A percentile compares a stretch with the other conserved stretches of the same genome.
These are phyloP conservation scores for Hypomecis punctinalis DNA, from an alignment of 2,888 invertebrate genomes.

Conservation along the genomic window DNA sequence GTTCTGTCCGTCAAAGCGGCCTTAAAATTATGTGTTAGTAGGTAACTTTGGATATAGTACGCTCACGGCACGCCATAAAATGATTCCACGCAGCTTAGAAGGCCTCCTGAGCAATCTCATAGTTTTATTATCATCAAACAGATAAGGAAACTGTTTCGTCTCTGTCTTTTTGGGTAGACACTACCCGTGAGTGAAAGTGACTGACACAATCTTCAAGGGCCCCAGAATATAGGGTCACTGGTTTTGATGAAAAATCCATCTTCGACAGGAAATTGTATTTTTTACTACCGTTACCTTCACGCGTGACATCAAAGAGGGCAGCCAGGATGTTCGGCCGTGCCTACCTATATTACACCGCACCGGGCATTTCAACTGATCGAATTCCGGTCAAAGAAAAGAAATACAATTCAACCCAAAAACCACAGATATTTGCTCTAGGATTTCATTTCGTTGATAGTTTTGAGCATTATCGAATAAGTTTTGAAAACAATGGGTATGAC, in stretches of 20 bases:
- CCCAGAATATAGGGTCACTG: too few relatives aligned
- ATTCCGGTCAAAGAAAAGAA: slow-evolving; percentile 54
- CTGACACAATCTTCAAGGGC: too few relatives aligned
- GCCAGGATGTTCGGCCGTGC: slow-evolving; percentile 45
- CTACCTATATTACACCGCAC: slow-evolving; percentile 55
- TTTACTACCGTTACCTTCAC: slow-evolving; percentile 49
- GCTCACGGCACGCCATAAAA: too few relatives aligned
- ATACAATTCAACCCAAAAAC: slow-evolving; percentile 49
- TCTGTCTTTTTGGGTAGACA: too few relatives aligned
- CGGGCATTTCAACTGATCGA: slow-evolving; percentile 61
- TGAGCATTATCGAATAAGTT: too few relatives aligned
- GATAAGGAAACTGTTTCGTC: not conserved
- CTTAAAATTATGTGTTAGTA: too few relatives aligned
- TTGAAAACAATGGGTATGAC: too few relatives aligned
- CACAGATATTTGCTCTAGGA: slow-evolving; percentile 35
- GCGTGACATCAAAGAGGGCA: slow-evolving; percentile 44
- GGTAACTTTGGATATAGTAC: too few relatives aligned
- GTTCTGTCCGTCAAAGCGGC: too few relatives aligned
- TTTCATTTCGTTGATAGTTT: slow-evolving; percentile 39
- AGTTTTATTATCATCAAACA: not conserved
- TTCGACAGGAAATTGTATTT: slow-evolving; percentile 49
- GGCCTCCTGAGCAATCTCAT: too few relatives aligned
- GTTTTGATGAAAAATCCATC: slow-evolving; percentile 11
- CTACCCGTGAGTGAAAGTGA: too few relatives aligned
- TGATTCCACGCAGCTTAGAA: too few relatives aligned